phyloP scores from a whole-genome alignment of 2,888 invertebrate genomes.

The Alsophila aescularia region DNA sequence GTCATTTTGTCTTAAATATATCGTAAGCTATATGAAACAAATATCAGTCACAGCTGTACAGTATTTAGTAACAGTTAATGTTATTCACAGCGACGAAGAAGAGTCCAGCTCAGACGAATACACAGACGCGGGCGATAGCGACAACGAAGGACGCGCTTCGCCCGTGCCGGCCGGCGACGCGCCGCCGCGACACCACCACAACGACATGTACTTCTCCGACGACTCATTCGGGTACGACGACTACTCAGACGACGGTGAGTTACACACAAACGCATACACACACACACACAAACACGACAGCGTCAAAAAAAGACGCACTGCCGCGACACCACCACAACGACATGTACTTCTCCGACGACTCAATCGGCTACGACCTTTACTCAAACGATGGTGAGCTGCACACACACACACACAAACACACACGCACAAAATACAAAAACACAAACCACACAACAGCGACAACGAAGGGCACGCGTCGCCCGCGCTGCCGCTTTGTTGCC shows the following conservation, averaged over 20 bases:
- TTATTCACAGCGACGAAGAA: constrained; percentile 65
- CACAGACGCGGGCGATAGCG: constrained; percentile 66
- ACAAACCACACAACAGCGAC: no score
- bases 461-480: no score
- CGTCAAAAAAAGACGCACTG: neutral
- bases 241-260: constrained; percentile 71
- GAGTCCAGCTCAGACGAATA: constrained; percentile 74
- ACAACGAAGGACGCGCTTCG: constrained; percentile 49
- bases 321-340: constrained; percentile 44
- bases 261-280: neutral
- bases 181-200: constrained; percentile 39
- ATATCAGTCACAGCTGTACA: no score
- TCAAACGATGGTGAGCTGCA: constrained; percentile 71
- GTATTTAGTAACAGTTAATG: no score
- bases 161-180: constrained; percentile 48
- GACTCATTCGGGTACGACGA: constrained; percentile 78
- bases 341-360: constrained; percentile 72
- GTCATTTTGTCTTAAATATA: no score
- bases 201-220: constrained; percentile 67
- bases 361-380: constrained; percentile 74
- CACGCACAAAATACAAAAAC: no score
- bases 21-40: no score
- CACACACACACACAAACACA: no score
- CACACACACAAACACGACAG: no score
- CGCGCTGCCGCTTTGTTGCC: no score